Evolutionary conservation across 2,888 invertebrate genomes (phyloP), one percentile per base, ranked within the genome.

Genomic region (Orthonevra nobilis): DNA sequence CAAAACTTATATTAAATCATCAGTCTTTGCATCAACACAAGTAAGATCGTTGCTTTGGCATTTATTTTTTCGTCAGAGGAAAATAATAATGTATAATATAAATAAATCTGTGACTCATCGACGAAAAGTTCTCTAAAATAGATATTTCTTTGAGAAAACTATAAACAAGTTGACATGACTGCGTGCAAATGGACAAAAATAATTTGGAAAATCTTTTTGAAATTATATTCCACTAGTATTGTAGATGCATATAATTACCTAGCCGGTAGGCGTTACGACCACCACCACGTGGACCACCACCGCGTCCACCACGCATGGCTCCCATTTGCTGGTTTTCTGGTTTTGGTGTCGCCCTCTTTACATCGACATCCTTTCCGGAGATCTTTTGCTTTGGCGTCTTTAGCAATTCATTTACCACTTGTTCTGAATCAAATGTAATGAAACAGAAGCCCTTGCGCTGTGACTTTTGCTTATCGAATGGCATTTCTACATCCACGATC

Each of bases 401-500:
- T 77, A 97, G 90, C 56, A 97, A 91, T 88, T 97, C 96, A 86
- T 96, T 96, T 23, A 97, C 97, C 60, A 97, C 95, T 89, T 96
- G 95, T 89, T 97, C 97, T 23, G 96, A 96, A 87, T 98, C 98
- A 86, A 98, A 98, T 83, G 98, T 98, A 88, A 98, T 97, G 89
- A 98, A 98, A 88, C 97, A 98, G 92, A 98, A 98, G 77, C 96
- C 97, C 91, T 98, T 96, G 85, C 98, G 93, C 89, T 97, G 97
- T 89, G 97, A 97, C 92, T 97, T 98, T 88, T 95, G 94, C 90
- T 97, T 98, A 89, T 98, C 98, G 86, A 96, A 97, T 70, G 98
- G 98, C 94, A 98, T 95, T 90, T 98, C 98, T 68, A 98, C 94
- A 85, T 97, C 97, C 81, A 96, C 94, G 85, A 98, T 96, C 97